A percentile compares a stretch with the other conserved stretches of the same genome.
Evolutionary conservation across 2,888 invertebrate species (phyloP).

Genomic region (Drosophila kanekoi): DNA sequence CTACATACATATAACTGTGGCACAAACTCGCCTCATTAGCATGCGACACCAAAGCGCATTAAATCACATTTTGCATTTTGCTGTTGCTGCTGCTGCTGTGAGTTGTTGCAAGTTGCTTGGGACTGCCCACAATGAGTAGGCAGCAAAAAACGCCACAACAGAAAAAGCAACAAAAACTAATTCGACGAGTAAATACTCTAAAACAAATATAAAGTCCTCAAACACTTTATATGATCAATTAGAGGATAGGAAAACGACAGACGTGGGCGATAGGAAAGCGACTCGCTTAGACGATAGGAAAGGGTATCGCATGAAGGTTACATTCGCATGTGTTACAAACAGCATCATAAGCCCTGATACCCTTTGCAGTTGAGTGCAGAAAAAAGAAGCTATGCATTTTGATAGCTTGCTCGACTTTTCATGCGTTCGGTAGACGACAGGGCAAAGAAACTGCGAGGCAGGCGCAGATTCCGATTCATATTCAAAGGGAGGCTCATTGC

Average conservation of each 20-base stretch:
- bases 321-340: neutral
- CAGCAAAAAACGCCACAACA: slow-evolving; percentile 15
- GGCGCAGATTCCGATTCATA: slow-evolving; percentile 13
- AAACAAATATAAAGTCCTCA: neutral
- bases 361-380: neutral
- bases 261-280: too few species aligned
- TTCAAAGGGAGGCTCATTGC: slow-evolving; percentile 22
- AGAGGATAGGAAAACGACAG: too few species aligned
- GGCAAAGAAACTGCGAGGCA: slow-evolving; percentile 6
- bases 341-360: neutral
- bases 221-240: too few species aligned
- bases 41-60: slow-evolving; percentile 75
- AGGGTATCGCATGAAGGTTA: too few species aligned
- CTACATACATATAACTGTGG: slow-evolving; percentile 41
- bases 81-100: slow-evolving; percentile 10
- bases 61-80: slow-evolving; percentile 75
- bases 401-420: slow-evolving; percentile 67
- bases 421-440: slow-evolving; percentile 14
- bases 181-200: neutral
- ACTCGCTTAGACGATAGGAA: too few species aligned
- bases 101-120: slow-evolving; percentile 53
- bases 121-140: slow-evolving; percentile 16
- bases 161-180: neutral
- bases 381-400: slow-evolving; percentile 63
- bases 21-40: slow-evolving; percentile 74